A percentile compares a stretch with the other conserved stretches of the same genome.
phyloP scores from a whole-genome alignment of 2,888 invertebrate species.

The Cosmorhoe ocellata region DNA sequence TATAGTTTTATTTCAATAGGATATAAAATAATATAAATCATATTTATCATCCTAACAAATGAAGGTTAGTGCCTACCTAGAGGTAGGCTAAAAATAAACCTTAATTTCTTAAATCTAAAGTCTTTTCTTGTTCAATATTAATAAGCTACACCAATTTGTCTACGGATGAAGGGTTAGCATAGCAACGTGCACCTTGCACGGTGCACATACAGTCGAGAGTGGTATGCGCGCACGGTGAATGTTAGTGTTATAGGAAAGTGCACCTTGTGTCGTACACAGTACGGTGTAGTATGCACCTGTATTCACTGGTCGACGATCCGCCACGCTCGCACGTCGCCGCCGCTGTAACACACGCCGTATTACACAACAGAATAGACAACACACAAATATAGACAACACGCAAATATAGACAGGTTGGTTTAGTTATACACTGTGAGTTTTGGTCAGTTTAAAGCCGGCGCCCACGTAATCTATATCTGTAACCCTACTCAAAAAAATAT shows the following conservation, averaged over 20 bases:
- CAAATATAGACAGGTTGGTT: too few relatives aligned
- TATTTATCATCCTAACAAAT: too few relatives aligned
- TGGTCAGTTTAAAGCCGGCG: too few relatives aligned
- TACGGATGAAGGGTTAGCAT: constrained; percentile 24
- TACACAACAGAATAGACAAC: neutral
- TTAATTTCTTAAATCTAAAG: too few relatives aligned
- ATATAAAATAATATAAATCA: too few relatives aligned
- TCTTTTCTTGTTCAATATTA: neutral
- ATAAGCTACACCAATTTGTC: constrained; percentile 8
- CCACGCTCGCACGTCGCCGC: constrained; percentile 88
- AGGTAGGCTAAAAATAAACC: too few relatives aligned
- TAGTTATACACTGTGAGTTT: too few relatives aligned
- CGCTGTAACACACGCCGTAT: constrained; percentile 82
- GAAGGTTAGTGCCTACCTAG: too few relatives aligned
- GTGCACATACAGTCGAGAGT: constrained; percentile 11
- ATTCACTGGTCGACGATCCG: constrained; percentile 71
- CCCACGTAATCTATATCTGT: too few relatives aligned
- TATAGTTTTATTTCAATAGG: too few relatives aligned
- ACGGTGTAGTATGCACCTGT: constrained; percentile 43
- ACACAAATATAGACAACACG: too few relatives aligned
- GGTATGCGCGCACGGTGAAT: neutral
- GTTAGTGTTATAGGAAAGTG: constrained; percentile 20
- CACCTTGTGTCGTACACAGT: constrained; percentile 24
- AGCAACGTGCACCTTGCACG: constrained; percentile 7
- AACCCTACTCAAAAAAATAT: too few relatives aligned